A percentile compares a stretch with the other conserved stretches of the same genome.
phyloP scores from a whole-genome alignment of 2,888 invertebrate genomes.

The Auanema freiburgensis region DNA sequence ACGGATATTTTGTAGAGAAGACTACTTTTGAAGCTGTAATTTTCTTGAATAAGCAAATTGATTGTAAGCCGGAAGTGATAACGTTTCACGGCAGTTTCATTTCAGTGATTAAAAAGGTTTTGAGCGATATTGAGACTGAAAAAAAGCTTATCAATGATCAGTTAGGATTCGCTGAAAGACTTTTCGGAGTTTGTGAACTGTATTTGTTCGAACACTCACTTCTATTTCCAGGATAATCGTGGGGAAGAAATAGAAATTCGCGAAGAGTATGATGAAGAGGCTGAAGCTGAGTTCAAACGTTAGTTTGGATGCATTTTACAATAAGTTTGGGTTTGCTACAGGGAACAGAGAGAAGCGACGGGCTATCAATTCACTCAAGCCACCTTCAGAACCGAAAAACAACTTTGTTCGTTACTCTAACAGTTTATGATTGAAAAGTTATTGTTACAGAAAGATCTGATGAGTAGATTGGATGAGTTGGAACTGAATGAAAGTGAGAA shows the following conservation, averaged over 20 bases:
- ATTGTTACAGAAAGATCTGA: constrained; percentile 5
- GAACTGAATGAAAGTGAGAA: constrained; percentile 13
- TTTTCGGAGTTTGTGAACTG: constrained; percentile 6
- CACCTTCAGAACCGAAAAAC: too few relatives aligned
- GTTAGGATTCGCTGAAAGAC: constrained; percentile 10
- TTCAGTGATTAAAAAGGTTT: constrained; percentile 13
- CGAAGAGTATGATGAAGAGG: constrained; percentile 18
- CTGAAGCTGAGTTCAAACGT: constrained; percentile 13
- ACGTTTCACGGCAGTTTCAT: background rate
- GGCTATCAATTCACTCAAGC: too few relatives aligned
- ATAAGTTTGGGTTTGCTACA: background rate
- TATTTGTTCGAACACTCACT: background rate
- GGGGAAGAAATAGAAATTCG: constrained; percentile 16
- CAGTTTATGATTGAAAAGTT: too few relatives aligned
- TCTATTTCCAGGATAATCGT: background rate
- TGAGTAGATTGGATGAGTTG: constrained; percentile 11
- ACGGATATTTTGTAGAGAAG: constrained; percentile 20
- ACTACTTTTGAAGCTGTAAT: constrained; percentile 17
- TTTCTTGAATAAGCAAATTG: constrained; percentile 5
- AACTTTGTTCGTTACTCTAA: too few relatives aligned
- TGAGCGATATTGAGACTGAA: constrained; percentile 12
- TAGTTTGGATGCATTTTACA: background rate
- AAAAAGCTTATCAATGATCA: constrained; percentile 16
- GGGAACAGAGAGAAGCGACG: constrained; percentile 1
- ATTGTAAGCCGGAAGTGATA: background rate